These are phyloP conservation scores for Zapus hudsonius DNA, from an alignment of 2,113 vertebrate genomes.

Conservation along the genomic window DNA sequence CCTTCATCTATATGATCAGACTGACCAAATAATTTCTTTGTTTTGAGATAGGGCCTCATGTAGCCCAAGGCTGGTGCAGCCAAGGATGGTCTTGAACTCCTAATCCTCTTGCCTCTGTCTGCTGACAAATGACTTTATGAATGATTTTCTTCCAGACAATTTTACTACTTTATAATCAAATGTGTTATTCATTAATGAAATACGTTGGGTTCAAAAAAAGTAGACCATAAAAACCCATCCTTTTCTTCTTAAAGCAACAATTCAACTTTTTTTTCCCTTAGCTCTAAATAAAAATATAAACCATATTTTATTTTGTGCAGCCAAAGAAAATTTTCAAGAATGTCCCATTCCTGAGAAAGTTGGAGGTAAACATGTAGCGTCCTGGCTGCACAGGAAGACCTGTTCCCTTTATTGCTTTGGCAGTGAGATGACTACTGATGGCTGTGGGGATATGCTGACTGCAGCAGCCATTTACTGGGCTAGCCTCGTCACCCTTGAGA, in stretches of 20 bases:
- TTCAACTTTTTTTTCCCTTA: neutral
- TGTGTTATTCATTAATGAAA: neutral
- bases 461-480: constrained; percentile 70
- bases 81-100: neutral
- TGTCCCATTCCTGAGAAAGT: constrained; percentile 75
- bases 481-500: constrained; percentile 71
- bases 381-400: constrained; percentile 69
- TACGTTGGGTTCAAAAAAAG: neutral
- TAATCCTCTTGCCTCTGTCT: neutral
- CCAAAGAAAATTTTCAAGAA: constrained; percentile 72
- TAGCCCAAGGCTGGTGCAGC: neutral
- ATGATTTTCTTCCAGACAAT: constrained; percentile 14
- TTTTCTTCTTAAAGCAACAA: constrained; percentile 13
- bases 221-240: neutral
- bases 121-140: neutral
- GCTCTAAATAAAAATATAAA: constrained; percentile 48
- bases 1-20: neutral
- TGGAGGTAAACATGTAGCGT: constrained; percentile 79
- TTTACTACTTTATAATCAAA: neutral
- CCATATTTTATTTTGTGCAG: constrained; percentile 70
- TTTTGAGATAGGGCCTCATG: neutral
- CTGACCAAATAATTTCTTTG: neutral
- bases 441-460: constrained; percentile 80
- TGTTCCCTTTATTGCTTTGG: constrained; percentile 71
- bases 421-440: constrained; percentile 79